phyloP scores from a whole-genome alignment of 2,113 vertebrate genomes.

The Geothlypis trichas region DNA sequence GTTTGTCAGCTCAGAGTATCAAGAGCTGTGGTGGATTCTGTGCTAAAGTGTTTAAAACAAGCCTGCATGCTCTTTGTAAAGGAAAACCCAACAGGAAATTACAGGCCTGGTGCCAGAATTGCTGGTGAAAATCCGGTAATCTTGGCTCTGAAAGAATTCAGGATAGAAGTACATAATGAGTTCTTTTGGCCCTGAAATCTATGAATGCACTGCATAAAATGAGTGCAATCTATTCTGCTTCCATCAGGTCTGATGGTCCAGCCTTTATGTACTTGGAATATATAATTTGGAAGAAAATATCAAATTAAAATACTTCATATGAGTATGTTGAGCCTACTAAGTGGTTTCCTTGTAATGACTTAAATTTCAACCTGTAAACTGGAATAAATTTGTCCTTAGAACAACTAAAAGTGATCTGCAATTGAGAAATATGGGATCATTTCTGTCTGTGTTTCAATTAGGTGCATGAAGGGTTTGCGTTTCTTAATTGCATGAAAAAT shows the following conservation, averaged over 20 bases:
- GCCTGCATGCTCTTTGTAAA: not conserved
- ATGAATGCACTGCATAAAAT: not conserved
- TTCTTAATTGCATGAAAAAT: not conserved
- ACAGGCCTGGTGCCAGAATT: not conserved
- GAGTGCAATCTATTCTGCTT: not conserved
- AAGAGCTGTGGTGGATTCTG: not conserved
- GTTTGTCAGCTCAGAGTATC: not conserved
- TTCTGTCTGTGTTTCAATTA: not conserved
- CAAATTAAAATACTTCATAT: not conserved
- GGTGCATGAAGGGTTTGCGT: fast-evolving
- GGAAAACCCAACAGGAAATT: not conserved
- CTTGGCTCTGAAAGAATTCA: not conserved
- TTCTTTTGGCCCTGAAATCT: not conserved
- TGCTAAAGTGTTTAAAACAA: not conserved
- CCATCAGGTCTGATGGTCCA: not conserved
- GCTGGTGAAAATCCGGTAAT: not conserved
- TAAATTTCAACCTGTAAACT: not conserved
- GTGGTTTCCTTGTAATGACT: not conserved
- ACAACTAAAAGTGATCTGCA: not conserved
- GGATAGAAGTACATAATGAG: not conserved
- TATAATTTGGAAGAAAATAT: not conserved
- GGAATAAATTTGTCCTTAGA: not conserved
- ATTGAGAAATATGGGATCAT: not conserved
- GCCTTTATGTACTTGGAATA: not conserved
- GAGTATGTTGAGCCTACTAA: not conserved